Evolutionary conservation across 2,797 vertebrate genomes (phyloP).

Genomic region (Xenopus petersii): DNA sequence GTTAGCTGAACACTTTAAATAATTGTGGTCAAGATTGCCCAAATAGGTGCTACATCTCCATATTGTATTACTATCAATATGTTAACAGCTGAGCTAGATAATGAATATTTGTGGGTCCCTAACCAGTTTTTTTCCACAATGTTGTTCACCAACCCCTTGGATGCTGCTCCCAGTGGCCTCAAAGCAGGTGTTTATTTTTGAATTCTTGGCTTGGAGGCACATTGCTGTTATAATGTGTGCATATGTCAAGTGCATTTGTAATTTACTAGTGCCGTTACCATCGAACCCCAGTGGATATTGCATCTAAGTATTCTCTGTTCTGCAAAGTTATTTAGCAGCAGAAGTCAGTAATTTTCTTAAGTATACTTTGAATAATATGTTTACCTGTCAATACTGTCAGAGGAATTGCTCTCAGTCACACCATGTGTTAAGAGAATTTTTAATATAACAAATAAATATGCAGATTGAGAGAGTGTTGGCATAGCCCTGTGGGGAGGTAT

Average conservation of each 20-base stretch:
- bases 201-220: no score
- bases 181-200: no score
- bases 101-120: no score
- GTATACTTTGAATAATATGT: slow-evolving; percentile 45
- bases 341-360: slow-evolving; percentile 46
- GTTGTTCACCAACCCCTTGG: no score
- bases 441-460: slow-evolving; percentile 41
- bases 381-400: slow-evolving; percentile 49
- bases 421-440: slow-evolving; percentile 34
- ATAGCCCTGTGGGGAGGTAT: slow-evolving; percentile 32
- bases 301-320: slow-evolving; percentile 18
- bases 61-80: no score
- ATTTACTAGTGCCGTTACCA: slow-evolving; percentile 22
- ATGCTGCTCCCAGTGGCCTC: no score
- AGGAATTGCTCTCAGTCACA: slow-evolving; percentile 37
- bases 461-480: slow-evolving; percentile 26
- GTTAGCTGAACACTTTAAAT: no score
- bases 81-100: no score
- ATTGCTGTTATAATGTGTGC: not conserved
- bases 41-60: no score
- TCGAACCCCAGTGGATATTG: slow-evolving; percentile 26
- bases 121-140: no score
- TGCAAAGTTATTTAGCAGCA: slow-evolving; percentile 36
- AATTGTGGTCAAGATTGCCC: no score
- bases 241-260: slow-evolving; percentile 13